These are phyloP conservation scores for Tenodera sinensis DNA, from an alignment of 2,888 invertebrate genomes.

Conservation along the genomic window DNA sequence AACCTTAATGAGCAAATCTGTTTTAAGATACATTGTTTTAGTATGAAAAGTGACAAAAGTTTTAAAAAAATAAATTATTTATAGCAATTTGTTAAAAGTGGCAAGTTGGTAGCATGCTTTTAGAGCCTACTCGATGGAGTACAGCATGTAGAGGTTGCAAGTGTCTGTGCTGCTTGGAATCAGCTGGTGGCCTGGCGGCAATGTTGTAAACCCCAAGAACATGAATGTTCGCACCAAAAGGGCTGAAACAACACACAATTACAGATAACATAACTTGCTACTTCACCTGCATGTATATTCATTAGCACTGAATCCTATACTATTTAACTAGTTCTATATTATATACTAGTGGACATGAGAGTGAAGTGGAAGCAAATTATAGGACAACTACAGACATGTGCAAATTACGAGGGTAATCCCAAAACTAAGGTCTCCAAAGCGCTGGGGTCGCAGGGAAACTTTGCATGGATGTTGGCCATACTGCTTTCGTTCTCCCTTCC, in stretches of 20 bases:
- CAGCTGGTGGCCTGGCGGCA: conserved; percentile 77
- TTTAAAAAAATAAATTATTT: not conserved
- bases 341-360: too few species aligned
- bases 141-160: conserved; percentile 61
- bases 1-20: not conserved
- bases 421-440: too few species aligned
- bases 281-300: too few species aligned
- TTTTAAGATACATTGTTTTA: not conserved
- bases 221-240: conserved; percentile 91
- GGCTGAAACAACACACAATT: conserved; percentile 46
- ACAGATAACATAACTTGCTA: too few species aligned
- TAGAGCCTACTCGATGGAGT: conserved; percentile 47
- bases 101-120: not conserved
- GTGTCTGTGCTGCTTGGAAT: conserved; percentile 64
- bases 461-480: too few species aligned
- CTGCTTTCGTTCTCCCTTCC: too few species aligned
- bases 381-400: too few species aligned
- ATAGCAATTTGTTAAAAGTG: conserved; percentile 2
- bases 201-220: conserved; percentile 90
- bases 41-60: not conserved
- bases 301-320: too few species aligned
- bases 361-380: too few species aligned
- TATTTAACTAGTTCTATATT: too few species aligned
- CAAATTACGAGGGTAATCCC: too few species aligned
- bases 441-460: too few species aligned